A percentile compares a stretch with the other conserved stretches of the same genome.
Conservation (phyloP, 2,888 invertebrate species). For the Tanypteryx hageni region DNA sequence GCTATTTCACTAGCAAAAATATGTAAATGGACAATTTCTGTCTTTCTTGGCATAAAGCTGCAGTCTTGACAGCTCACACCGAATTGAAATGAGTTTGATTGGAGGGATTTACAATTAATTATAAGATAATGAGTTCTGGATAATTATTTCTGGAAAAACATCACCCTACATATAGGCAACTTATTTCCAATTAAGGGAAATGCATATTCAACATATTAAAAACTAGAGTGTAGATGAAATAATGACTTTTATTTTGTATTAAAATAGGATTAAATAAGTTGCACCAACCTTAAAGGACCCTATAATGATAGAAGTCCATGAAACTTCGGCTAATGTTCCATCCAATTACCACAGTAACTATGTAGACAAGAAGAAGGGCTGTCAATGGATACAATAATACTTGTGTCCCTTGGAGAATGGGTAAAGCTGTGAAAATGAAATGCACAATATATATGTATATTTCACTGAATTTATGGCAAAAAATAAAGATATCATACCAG, state of each 20-base stretch:
- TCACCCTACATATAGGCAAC: too few relatives aligned
- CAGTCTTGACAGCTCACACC: too few relatives aligned
- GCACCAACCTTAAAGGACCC: slow-evolving; percentile 79
- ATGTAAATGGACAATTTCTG: too few relatives aligned
- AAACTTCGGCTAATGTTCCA: slow-evolving; percentile 91
- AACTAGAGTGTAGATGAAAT: too few relatives aligned
- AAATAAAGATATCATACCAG: neutral
- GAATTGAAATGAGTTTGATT: too few relatives aligned
- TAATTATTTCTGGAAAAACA: too few relatives aligned
- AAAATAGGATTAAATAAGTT: neutral
- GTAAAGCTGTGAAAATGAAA: slow-evolving; percentile 83
- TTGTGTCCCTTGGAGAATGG: slow-evolving; percentile 90
- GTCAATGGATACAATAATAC: slow-evolving; percentile 91
- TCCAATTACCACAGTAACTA: slow-evolving; percentile 85
- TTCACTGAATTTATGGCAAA: neutral
- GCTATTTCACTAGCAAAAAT: too few relatives aligned
- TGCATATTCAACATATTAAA: too few relatives aligned
- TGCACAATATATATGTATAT: slow-evolving; percentile 23
- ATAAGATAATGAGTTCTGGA: too few relatives aligned
- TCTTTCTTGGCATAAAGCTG: too few relatives aligned
- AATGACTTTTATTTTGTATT: neutral
- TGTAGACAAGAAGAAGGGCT: slow-evolving; percentile 84
- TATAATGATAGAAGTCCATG: slow-evolving; percentile 89
- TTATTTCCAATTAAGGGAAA: too few relatives aligned
- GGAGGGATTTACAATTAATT: too few relatives aligned